Evolutionary conservation across 2,888 invertebrate species (phyloP).

Genomic region (Scaptomyza caliginosa): DNA sequence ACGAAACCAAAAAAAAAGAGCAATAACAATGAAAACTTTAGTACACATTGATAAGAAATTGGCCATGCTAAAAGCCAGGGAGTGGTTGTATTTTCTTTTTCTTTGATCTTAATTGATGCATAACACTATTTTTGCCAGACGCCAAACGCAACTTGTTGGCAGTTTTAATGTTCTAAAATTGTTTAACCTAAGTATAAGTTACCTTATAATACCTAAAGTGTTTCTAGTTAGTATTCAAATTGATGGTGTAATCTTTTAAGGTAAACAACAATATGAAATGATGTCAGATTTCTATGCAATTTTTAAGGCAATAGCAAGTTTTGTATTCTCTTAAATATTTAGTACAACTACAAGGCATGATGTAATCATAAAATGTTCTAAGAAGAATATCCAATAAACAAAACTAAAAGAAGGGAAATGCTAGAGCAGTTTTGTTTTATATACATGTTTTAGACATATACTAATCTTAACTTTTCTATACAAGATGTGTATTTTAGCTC

Average conservation of each 20-base stretch:
- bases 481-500: constrained; percentile 3
- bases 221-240: background rate
- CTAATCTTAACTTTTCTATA: background rate
- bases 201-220: no score
- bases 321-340: background rate
- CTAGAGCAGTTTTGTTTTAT: no score
- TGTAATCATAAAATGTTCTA: background rate
- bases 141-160: no score
- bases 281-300: background rate
- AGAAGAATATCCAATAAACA: background rate
- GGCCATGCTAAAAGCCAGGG: background rate
- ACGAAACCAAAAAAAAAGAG: constrained; percentile 39
- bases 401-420: no score
- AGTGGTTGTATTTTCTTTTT: no score
- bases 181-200: no score
- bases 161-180: no score
- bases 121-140: no score
- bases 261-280: background rate
- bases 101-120: background rate
- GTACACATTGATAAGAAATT: constrained; percentile 48
- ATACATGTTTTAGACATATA: background rate
- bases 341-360: background rate
- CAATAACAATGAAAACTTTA: constrained; percentile 39
- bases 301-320: background rate
- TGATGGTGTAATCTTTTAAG: background rate